phyloP scores from a whole-genome alignment of 2,797 vertebrate species.

The Poeciliopsis turneri region DNA sequence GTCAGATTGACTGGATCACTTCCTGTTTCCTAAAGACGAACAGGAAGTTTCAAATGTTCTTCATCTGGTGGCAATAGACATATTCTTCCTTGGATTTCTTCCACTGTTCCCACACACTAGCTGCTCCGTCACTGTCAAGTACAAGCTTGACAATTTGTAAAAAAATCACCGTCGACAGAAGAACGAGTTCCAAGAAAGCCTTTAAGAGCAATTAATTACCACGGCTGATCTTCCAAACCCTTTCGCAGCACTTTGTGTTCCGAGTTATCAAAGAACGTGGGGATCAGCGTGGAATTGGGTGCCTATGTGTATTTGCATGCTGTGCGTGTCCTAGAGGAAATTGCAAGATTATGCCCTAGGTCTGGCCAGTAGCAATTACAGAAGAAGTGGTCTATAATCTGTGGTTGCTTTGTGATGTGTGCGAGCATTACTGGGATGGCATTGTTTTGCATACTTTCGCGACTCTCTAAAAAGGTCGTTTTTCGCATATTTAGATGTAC shows the following conservation, averaged over 20 bases:
- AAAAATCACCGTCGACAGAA: background rate
- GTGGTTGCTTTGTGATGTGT: slow-evolving; percentile 78
- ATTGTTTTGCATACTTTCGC: slow-evolving; percentile 69
- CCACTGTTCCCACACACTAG: background rate
- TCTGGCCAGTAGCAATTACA: slow-evolving; percentile 81
- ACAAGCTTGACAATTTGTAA: background rate
- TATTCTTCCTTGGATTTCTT: background rate
- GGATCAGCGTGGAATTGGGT: slow-evolving; percentile 35
- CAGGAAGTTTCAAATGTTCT: background rate
- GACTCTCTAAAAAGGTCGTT: slow-evolving; percentile 44
- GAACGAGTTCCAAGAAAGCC: background rate
- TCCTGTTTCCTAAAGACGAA: background rate
- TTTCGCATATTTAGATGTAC: slow-evolving; percentile 19
- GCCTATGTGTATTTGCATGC: slow-evolving; percentile 70
- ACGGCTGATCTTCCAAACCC: background rate
- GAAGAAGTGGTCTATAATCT: slow-evolving; percentile 84
- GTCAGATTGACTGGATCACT: background rate
- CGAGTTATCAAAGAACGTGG: slow-evolving; percentile 41
- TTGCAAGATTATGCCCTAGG: slow-evolving; percentile 81
- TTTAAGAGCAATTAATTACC: background rate
- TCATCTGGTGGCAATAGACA: background rate
- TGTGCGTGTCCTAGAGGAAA: slow-evolving; percentile 80
- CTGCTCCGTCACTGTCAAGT: background rate
- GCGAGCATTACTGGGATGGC: slow-evolving; percentile 65
- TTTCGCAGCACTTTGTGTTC: slow-evolving; percentile 1